Evolutionary conservation across 53 echinoderm and acorn worm genomes (phyloP), one percentile per base, ranked within the genome.

Genomic region (Paracentrotus lividus): DNA sequence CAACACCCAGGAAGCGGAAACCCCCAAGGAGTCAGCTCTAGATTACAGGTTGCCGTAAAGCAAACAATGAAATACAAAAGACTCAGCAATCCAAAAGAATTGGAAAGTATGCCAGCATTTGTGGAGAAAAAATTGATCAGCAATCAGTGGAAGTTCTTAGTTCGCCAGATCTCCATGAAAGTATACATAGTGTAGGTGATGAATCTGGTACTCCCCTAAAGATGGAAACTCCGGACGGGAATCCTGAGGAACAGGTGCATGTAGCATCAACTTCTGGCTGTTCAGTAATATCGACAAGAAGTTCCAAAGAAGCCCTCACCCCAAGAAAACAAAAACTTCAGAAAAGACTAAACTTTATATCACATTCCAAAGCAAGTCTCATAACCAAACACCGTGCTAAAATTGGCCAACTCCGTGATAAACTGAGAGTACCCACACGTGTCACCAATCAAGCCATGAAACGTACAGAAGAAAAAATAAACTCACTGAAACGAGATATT

Each of bases 401-500:
- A 23, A 61, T 61, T 4, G 15, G 3, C 26, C n/a, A 55, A 54
- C 92, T 94, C 0, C 49, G 59, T 42, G 40, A 61, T 65, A 2
- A 91, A 42, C 51, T 94, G 67, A 92, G 53, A 94, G 68, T 87
- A 4, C 94, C 94, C 47, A 94, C 66, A 53, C 93, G 90, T 88
- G 93, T 95, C 45, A 44, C 85, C 42, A 95, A 95, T 52, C 95
- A 95, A 65, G 61, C 95, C 20, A 32, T 95, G 43, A 95, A 95
- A 65, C 88, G 95, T 44, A 93, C 93, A 31, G 77, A 93, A 52
- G 29, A 81, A 14, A 87, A 66, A 59, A 58, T 95, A 26, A 84
- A 61, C 4, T 88, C 49, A n/a, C 85, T 51, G 85, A 60, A 93
- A n/a, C 77, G 85, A 84, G 45, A 61, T 12, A 93, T 93, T 6